Evolutionary conservation across 2,113 vertebrate species (phyloP).

Genomic region (Nannospalax galili): DNA sequence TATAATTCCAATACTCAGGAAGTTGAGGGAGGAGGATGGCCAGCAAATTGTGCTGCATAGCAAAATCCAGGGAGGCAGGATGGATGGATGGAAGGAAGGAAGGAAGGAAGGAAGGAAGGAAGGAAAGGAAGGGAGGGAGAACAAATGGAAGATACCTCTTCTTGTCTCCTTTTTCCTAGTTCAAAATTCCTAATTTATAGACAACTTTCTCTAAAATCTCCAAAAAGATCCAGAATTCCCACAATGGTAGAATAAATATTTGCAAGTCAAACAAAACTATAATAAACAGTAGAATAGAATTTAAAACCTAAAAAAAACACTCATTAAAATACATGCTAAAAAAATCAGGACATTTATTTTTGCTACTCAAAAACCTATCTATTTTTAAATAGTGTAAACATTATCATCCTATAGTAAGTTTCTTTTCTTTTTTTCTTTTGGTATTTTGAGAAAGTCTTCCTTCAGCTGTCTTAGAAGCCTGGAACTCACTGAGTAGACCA

Average conservation of each 20-base stretch:
- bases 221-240: constrained; percentile 12
- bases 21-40: neutral
- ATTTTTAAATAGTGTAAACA: neutral
- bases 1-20: neutral
- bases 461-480: too few species aligned
- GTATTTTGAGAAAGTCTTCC: too few species aligned
- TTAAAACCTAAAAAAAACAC: neutral
- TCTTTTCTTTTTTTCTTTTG: neutral
- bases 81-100: neutral
- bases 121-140: neutral
- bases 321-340: neutral
- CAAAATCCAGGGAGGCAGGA: neutral
- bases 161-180: neutral
- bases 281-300: neutral
- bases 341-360: neutral
- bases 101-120: neutral
- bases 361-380: neutral
- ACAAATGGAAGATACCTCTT: neutral
- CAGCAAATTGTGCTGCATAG: neutral
- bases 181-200: constrained; percentile 10
- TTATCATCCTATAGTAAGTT: neutral
- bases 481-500: too few species aligned
- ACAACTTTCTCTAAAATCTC: neutral
- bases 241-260: neutral
- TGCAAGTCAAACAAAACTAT: constrained; percentile 38